phyloP scores from a whole-genome alignment of 2,888 invertebrate genomes.

The Orthosia cruda region DNA sequence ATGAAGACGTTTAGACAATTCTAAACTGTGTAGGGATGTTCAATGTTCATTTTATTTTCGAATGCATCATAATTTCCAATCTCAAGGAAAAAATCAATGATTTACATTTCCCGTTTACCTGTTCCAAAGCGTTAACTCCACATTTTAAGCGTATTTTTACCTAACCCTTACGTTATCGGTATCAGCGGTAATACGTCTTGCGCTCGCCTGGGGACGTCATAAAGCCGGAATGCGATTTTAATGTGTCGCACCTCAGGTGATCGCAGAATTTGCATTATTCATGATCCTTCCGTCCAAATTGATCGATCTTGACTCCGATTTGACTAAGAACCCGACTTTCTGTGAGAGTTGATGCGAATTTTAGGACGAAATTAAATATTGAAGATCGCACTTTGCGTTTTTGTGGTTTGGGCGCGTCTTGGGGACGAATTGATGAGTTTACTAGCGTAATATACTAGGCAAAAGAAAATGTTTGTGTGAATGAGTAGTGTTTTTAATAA shows the following conservation, averaged over 20 bases:
- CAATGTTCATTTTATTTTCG: neutral
- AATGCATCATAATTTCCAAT: neutral
- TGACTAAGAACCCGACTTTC: slow-evolving; percentile 61
- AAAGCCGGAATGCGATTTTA: slow-evolving; percentile 85
- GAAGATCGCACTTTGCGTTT: slow-evolving; percentile 33
- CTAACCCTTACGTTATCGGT: slow-evolving; percentile 71
- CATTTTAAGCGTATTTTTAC: slow-evolving; percentile 59
- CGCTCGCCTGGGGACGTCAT: slow-evolving; percentile 71
- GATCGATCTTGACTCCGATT: slow-evolving; percentile 69
- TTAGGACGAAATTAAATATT: slow-evolving; percentile 69
- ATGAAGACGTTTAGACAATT: neutral
- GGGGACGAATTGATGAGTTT: neutral
- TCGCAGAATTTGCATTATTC: slow-evolving; percentile 84
- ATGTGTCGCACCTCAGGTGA: slow-evolving; percentile 85
- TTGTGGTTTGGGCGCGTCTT: slow-evolving; percentile 25
- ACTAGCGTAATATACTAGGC: too few species aligned
- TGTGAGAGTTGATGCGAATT: slow-evolving; percentile 52
- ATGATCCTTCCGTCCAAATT: slow-evolving; percentile 71
- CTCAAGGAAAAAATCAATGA: neutral
- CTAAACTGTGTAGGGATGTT: too few species aligned
- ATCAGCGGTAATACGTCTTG: slow-evolving; percentile 71
- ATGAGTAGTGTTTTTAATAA: neutral
- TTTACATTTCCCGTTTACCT: slow-evolving; percentile 23
- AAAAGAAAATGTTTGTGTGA: too few species aligned
- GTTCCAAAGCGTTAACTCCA: slow-evolving; percentile 38